Evolutionary conservation across 2,113 vertebrate species (phyloP).

Genomic region (Grammomys surdaster): DNA sequence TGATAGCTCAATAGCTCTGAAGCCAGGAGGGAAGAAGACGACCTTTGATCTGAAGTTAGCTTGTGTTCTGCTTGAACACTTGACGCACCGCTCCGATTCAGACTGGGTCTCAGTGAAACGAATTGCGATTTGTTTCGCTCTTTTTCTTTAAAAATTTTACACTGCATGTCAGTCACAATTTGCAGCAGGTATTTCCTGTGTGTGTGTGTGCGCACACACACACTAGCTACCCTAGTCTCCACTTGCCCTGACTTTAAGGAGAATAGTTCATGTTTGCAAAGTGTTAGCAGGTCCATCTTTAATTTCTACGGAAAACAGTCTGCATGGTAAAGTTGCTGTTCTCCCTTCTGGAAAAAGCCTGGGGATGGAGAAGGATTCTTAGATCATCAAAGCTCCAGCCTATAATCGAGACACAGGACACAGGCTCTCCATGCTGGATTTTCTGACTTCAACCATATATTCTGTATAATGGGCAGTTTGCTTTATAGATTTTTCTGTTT

Average conservation of each 20-base stretch:
- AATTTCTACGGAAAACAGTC: neutral
- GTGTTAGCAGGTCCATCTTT: neutral
- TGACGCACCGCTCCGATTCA: constrained; percentile 68
- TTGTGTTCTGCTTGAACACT: constrained; percentile 64
- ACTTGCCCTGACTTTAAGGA: neutral
- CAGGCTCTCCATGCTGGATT: neutral
- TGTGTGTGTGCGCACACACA: neutral
- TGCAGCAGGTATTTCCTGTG: constrained; percentile 40
- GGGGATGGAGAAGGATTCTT: neutral
- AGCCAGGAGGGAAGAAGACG: neutral
- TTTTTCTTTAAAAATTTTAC: constrained; percentile 46
- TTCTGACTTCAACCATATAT: neutral
- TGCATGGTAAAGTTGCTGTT: neutral
- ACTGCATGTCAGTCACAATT: neutral
- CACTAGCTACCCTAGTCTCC: neutral
- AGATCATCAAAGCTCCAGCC: neutral
- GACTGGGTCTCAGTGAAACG: constrained; percentile 63
- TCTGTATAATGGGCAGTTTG: neutral
- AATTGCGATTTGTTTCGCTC: constrained; percentile 64
- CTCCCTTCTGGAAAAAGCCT: neutral
- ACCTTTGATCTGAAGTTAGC: constrained; percentile 65
- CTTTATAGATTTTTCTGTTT: neutral
- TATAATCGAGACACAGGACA: neutral
- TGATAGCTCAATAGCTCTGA: neutral
- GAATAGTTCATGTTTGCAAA: neutral